Evolutionary conservation across 2,797 vertebrate genomes (phyloP), one percentile per base, ranked within the genome.

Genomic region (Streptopelia turtur): DNA sequence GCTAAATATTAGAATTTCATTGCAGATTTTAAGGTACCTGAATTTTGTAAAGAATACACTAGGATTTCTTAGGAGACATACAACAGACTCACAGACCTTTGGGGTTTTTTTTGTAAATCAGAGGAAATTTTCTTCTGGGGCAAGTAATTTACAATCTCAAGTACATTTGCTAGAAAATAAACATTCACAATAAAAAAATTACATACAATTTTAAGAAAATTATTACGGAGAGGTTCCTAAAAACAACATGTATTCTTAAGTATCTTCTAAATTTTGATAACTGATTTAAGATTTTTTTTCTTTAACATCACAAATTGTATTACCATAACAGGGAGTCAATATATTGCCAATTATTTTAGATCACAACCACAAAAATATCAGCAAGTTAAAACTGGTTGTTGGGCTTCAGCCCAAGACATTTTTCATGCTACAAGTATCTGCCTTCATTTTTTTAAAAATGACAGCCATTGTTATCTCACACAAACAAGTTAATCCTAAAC

Each of bases 401-500:
- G 35, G 9, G 3, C 14, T n/a, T 63, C 22, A 50, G 37, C 10
- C 6, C 4, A 79, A 92, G 74, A 56, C 15, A 61, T 28, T 68
- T 63, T 81, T 82, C 35, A 69, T 45, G 20, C 56, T 39, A 31
- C 27, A 83, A 78, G 35, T 86, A 72, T 56, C 72, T 79, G 17
- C 7, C 31, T 87, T 82, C 6, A 28, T n/a, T 85, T 92, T 80
- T 11, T 13, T 60, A 71, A 50, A 79, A 71, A 56, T 16, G 3
- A 28, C 37, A 74, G 15, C 9, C 47, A 30, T 52, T 60, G 17
- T 55, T 69, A 59, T 28, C 5, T 6, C 41, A 64, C 52, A 85
- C 16, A 85, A 93, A 74, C 10, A 68, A 78, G 35, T 39, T 81
- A 76, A 74, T 82, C 35, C 31, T 63, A 35, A 94, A 49, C 10